A percentile compares a stretch with the other conserved stretches of the same genome.
These are phyloP conservation scores for Platichthys stellatus DNA, from an alignment of 2,113 vertebrate genomes.

Conservation along the genomic window DNA sequence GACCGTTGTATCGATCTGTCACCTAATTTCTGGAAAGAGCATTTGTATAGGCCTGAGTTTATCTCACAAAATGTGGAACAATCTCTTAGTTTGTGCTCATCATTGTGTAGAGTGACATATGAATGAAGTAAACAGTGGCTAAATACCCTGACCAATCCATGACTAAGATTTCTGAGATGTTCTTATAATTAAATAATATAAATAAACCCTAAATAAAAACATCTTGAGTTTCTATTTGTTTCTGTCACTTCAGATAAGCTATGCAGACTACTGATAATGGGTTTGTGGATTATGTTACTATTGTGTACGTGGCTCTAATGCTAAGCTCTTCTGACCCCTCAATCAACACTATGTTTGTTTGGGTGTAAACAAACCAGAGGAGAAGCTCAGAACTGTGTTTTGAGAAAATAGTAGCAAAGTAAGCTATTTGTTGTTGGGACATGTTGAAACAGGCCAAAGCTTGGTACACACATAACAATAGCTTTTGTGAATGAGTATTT, in stretches of 20 bases:
- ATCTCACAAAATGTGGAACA: too few species aligned
- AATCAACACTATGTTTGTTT: conserved; percentile 42
- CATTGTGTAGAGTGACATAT: not conserved
- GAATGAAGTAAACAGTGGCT: not conserved
- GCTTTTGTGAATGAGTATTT: conserved; percentile 51
- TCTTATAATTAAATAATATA: too few species aligned
- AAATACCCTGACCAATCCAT: not conserved
- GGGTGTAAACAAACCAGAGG: conserved; percentile 35
- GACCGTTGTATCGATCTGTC: too few species aligned
- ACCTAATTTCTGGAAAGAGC: too few species aligned
- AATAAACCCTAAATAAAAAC: too few species aligned
- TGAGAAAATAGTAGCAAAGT: conserved; percentile 25
- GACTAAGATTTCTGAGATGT: too few species aligned
- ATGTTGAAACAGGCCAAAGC: conserved; percentile 53
- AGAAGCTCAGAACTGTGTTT: conserved; percentile 16
- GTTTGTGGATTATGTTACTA: not conserved
- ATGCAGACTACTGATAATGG: not conserved
- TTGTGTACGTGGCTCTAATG: conserved; percentile 11
- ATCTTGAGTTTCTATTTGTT: not conserved
- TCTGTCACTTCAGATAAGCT: not conserved
- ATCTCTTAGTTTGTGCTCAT: not conserved
- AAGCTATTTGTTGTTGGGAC: conserved; percentile 50
- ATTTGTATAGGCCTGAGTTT: too few species aligned
- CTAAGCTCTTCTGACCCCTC: conserved; percentile 37
- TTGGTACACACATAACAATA: conserved; percentile 58